Evolutionary conservation across 2,113 vertebrate genomes (phyloP), one percentile per base, ranked within the genome.

Genomic region (Girardinichthys multiradiatus): DNA sequence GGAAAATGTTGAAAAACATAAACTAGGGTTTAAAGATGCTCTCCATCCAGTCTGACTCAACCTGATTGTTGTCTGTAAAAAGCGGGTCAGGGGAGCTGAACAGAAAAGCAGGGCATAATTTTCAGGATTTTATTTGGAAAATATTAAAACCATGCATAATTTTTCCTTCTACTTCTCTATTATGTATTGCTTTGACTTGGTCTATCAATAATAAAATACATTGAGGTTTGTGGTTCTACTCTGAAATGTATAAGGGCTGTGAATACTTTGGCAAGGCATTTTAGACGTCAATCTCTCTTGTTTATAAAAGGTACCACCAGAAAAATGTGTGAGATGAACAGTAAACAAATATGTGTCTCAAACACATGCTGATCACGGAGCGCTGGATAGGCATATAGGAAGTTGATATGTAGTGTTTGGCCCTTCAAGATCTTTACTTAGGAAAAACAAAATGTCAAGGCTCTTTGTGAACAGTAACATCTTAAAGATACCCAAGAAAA

Each of bases 401-500:
- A 35, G 27, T 30, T 54, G 21, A 69, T 64, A 71, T 68, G 76
- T 67, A 75, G 51, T 10, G 29, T 30, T 57, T 35, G 19, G 7
- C 29, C 27, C 57, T 69, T 77, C 42, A 73, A 57, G 29, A 15
- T 4, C 10, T 15, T 45, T 14, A 14, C 28, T 42, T 13, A 17
- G 2, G 19, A 15, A 12, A 58, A 71, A 64, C 17, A 74, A 13
- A 66, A 68, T 33, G 3, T 64, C n/a, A 72, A 76, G 76, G 72
- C 68, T 66, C 54, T 62, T 42, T 10, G 24, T 73, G 24, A 2
- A 64, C 15, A 64, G 30, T 37, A 57, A 76, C 21, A 61, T 51
- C 54, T 7, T 69, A 45, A 70, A 74, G 66, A 65, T 65, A 68
- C 54, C 64, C 42, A 14, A 28, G 73, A 64, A 79, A 58, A 70